Base-by-base conservation (phyloP, 2,888 invertebrate species). In the Sphaerophoria taeniata region DNA sequence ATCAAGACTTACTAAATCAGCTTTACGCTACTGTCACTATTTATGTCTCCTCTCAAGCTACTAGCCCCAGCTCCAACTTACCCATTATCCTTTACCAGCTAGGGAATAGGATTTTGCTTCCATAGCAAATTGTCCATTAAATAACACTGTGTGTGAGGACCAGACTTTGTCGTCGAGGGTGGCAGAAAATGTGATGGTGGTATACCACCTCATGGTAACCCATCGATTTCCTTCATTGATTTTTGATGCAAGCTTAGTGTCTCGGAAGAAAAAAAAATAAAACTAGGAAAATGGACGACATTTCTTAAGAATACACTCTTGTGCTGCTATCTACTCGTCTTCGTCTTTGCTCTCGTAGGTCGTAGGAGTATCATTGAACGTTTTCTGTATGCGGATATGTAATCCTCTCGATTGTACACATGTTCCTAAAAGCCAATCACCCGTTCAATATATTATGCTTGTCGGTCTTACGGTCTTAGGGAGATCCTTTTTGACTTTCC, bases 101-200 rank as follows among this genome's bases (percentile, higher is more conserved):
- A 16, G 53, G n/a, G 34, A 34, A 69, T 11, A 45, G 9, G 65
- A 65, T 84, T 75, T 65, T 76, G 80, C 75, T 80, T 70, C 69
- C 56, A 47, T 76, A 75, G 75, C 80, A 84, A 84, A 84, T 81
- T 77, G 81, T 77, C 85, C 81, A 85, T 85, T 81, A 81, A 85
- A 85, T 81, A 81, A 72, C 69, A 67, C 67, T 84, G 84, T 75
- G 55, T 80, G 61, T 69, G 31, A 49, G 16, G 65, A 67, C 16
- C 39, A 67, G 55, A 77, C 85, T 76, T 39, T 34, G 56, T 65
- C 60, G 55, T 60, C 36, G 51, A 9, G 24, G 61, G 11, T 78
- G 61, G 55, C 6, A 58, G 31, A 63, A 24, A 24, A 24, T 24
- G 36, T 33, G 39, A 36, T 73, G 61, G 58, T 31, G 60, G 58